phyloP scores from a whole-genome alignment of 2,113 vertebrate genomes.

The Telmatochromis sp. region DNA sequence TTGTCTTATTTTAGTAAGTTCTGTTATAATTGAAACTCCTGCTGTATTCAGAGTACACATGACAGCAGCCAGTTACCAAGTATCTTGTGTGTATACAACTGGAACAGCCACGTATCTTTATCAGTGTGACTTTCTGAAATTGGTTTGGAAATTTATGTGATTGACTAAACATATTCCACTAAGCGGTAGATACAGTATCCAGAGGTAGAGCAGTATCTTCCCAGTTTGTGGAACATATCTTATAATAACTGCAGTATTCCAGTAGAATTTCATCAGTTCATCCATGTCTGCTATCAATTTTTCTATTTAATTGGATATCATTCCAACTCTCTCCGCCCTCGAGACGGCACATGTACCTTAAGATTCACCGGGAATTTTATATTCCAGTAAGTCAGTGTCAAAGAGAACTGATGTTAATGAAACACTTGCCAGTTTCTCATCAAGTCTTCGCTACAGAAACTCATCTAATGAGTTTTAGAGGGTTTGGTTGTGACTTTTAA shows the following conservation, averaged over 20 bases:
- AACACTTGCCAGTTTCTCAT: conserved; percentile 18
- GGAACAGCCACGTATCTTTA: background rate
- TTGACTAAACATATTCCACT: background rate
- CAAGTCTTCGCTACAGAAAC: background rate
- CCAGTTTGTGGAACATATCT: background rate
- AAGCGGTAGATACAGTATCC: background rate
- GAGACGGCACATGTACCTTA: background rate
- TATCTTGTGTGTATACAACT: background rate
- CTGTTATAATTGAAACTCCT: background rate
- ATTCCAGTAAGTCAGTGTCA: background rate
- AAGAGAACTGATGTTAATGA: conserved; percentile 21
- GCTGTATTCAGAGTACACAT: background rate
- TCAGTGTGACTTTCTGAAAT: conserved; percentile 36
- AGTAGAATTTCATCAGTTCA: conserved; percentile 39
- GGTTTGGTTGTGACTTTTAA: background rate
- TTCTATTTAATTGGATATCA: conserved; percentile 25
- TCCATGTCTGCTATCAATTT: background rate
- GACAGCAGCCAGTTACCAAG: background rate
- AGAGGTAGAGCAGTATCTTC: background rate
- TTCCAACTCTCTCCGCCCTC: background rate
- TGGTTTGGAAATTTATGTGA: conserved; percentile 24
- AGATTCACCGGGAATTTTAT: conserved; percentile 1
- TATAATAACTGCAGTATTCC: conserved; percentile 14
- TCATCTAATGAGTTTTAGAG: conserved; percentile 16
- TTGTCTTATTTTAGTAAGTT: background rate